phyloP scores from a whole-genome alignment of 2,888 invertebrate species.

The Scaptomyza parva region DNA sequence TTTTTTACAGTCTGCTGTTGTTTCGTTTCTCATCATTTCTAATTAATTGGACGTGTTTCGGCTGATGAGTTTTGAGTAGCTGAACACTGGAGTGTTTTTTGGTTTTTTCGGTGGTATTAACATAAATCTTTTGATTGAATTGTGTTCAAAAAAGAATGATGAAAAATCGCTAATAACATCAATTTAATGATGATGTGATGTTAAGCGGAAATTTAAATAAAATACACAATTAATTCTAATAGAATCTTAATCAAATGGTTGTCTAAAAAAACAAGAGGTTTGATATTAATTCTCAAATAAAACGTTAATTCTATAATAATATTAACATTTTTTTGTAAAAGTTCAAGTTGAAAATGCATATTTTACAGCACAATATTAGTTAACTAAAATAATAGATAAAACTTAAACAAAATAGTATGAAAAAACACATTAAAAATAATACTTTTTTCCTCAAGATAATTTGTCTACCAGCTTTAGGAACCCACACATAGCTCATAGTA shows the following conservation, averaged over 20 bases:
- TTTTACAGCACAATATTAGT: too few relatives aligned
- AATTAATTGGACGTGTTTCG: constrained; percentile 35
- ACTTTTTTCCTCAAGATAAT: neutral
- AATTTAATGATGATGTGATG: constrained; percentile 2
- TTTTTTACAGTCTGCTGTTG: constrained; percentile 3
- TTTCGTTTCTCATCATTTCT: constrained; percentile 33
- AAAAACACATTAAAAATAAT: neutral
- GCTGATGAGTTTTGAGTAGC: constrained; percentile 3
- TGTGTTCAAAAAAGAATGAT: neutral
- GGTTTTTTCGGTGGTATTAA: constrained; percentile 1
- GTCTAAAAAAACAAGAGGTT: neutral
- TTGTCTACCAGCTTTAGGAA: neutral
- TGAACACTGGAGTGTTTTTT: constrained; percentile 10
- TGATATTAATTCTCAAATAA: too few relatives aligned
- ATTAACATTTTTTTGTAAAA: too few relatives aligned
- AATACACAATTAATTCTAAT: neutral
- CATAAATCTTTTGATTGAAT: constrained; percentile 3
- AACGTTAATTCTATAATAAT: too few relatives aligned
- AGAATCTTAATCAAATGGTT: too few relatives aligned
- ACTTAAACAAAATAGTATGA: neutral
- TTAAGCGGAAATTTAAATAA: constrained; percentile 1
- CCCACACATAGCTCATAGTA: neutral
- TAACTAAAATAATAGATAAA: neutral
- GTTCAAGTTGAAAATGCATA: too few relatives aligned
- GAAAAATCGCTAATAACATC: neutral